Evolutionary conservation across 2,797 vertebrate genomes (phyloP).

Genomic region (Bufotes viridis): DNA sequence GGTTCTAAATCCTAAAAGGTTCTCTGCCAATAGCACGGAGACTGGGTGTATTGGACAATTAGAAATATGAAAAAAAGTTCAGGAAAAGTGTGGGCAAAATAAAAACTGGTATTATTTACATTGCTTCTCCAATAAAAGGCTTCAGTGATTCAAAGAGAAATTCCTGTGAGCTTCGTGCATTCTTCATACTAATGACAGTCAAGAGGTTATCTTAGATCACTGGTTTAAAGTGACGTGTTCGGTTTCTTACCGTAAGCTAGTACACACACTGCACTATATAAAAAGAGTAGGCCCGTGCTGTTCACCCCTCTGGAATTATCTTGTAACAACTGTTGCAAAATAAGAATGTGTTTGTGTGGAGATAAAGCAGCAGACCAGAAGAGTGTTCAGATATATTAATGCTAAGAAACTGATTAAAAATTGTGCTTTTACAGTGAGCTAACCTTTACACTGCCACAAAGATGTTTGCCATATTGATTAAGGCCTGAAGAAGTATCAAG

Average conservation of each 20-base stretch:
- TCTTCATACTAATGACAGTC: too few species aligned
- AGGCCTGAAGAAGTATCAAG: conserved; percentile 19
- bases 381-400: not conserved
- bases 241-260: not conserved
- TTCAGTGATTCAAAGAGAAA: not conserved
- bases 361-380: not conserved
- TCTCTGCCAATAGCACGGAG: not conserved
- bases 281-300: not conserved
- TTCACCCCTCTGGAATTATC: not conserved
- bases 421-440: not conserved
- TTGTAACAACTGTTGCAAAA: conserved; percentile 16
- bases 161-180: not conserved
- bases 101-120: not conserved
- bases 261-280: not conserved
- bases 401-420: not conserved
- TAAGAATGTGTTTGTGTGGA: not conserved
- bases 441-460: not conserved
- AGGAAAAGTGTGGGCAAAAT: not conserved
- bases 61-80: not conserved
- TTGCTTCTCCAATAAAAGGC: not conserved
- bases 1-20: not conserved
- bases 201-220: conserved; percentile 8
- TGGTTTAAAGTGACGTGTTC: not conserved
- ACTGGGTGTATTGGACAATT: not conserved
- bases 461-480: conserved; percentile 27